A percentile compares a stretch with the other conserved stretches of the same genome.
phyloP scores from a whole-genome alignment of 2,797 vertebrate genomes.

The Yasuhikotakia modesta region DNA sequence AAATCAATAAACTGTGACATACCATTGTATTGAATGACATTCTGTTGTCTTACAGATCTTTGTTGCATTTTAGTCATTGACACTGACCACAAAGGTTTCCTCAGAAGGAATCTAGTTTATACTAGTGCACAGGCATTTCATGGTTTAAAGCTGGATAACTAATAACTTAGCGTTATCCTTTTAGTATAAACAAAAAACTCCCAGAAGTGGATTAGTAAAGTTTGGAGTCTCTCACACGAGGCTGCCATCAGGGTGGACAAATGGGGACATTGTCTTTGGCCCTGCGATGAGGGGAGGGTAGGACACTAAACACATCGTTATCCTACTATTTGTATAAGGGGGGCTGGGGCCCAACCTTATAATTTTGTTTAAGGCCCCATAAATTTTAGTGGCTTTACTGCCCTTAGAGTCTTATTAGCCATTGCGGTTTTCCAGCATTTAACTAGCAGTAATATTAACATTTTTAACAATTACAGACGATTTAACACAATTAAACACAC shows the following conservation, averaged over 20 bases:
- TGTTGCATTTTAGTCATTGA: background rate
- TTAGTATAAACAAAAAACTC: background rate
- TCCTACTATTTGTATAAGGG: background rate
- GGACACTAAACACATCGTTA: too few species aligned
- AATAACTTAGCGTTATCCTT: background rate
- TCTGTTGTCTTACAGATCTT: too few species aligned
- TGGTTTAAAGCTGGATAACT: slow-evolving; percentile 1
- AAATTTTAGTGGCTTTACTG: background rate
- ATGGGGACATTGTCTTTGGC: background rate
- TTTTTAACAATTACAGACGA: too few species aligned
- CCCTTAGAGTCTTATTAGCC: slow-evolving; percentile 1
- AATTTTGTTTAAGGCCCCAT: background rate
- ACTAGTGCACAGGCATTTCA: background rate
- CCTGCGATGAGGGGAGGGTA: background rate
- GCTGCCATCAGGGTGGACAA: background rate
- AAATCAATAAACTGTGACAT: background rate
- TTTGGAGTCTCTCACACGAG: background rate
- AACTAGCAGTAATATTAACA: background rate
- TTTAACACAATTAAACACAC: too few species aligned
- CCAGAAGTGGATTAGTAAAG: background rate
- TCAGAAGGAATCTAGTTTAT: background rate
- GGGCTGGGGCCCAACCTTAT: background rate
- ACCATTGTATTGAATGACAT: background rate
- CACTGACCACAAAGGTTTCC: background rate
- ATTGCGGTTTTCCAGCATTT: background rate